A percentile compares a stretch with the other conserved stretches of the same genome.
These are phyloP conservation scores for Menura novaehollandiae DNA, from an alignment of 2,113 vertebrate genomes.

Conservation along the genomic window DNA sequence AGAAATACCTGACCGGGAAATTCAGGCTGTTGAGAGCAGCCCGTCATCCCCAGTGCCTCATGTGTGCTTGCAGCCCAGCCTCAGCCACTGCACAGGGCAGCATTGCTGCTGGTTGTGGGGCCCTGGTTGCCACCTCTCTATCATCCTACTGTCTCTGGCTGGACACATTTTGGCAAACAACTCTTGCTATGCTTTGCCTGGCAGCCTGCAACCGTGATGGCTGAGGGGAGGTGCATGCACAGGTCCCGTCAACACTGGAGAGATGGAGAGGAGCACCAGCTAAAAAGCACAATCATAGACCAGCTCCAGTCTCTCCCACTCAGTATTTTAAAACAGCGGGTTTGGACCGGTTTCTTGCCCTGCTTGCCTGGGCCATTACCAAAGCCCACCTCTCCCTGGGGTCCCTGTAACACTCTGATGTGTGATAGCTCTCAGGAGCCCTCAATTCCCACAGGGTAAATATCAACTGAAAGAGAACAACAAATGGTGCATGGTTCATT, in stretches of 20 bases:
- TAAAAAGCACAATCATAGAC: not conserved
- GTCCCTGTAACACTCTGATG: not conserved
- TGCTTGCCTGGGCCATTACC: not conserved
- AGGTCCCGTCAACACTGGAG: fast-evolving
- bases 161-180: not conserved
- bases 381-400: not conserved
- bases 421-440: not conserved
- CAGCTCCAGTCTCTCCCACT: not conserved
- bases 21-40: not conserved
- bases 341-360: not conserved
- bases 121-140: not conserved
- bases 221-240: not conserved
- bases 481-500: not conserved
- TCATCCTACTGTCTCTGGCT: not conserved
- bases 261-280: not conserved
- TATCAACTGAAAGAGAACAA: not conserved
- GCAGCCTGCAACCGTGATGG: fast-evolving
- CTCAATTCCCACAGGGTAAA: not conserved
- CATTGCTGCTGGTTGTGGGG: not conserved
- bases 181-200: not conserved
- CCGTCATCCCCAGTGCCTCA: fast-evolving
- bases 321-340: not conserved
- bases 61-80: not conserved
- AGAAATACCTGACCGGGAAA: not conserved
- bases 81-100: fast-evolving